Percentiles rank a stretch among this genome's conserved stretches.
These are phyloP conservation scores for Bambusicola thoracicus DNA, from an alignment of 2,113 vertebrate species.

Conservation along the genomic window DNA sequence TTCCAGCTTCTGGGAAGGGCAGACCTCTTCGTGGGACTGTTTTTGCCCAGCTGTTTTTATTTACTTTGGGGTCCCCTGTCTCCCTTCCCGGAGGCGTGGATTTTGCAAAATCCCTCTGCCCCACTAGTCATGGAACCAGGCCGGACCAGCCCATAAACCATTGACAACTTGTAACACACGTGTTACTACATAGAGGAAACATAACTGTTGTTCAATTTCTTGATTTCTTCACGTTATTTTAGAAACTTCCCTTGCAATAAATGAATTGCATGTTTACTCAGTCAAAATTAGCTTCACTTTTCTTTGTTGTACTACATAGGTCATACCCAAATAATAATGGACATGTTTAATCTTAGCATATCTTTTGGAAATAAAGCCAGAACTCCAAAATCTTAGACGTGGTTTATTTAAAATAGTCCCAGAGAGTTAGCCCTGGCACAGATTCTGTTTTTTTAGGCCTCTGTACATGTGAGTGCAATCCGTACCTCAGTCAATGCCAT, in stretches of 20 bases:
- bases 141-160: no score
- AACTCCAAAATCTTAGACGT: neutral
- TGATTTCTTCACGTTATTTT: neutral
- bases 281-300: neutral
- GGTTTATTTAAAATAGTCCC: neutral
- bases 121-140: no score
- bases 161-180: neutral
- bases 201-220: rapidly evolving
- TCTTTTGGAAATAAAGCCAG: neutral
- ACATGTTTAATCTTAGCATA: neutral
- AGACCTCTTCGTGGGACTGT: no score
- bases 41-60: no score
- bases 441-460: neutral
- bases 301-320: neutral
- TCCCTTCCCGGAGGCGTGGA: no score
- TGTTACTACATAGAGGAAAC: neutral
- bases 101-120: no score
- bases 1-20: no score
- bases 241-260: neutral
- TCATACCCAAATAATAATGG: neutral
- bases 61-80: no score
- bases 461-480: rapidly evolving
- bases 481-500: neutral
- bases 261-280: neutral
- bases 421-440: neutral